Conservation (phyloP, 2,888 invertebrate species). For the Acrobasis consociella region DNA sequence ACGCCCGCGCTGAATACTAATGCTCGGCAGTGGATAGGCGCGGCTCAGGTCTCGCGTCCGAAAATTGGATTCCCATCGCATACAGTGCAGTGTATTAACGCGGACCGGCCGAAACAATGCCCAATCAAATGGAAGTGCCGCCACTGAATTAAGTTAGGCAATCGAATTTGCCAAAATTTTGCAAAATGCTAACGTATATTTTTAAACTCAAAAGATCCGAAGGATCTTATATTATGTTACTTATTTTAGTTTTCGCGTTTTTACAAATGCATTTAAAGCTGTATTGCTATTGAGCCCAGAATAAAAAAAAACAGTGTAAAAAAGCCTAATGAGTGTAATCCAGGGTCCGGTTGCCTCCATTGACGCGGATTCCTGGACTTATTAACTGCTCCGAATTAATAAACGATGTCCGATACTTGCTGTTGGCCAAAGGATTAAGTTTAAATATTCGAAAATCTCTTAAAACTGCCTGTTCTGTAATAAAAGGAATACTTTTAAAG, state of each 20-base stretch:
- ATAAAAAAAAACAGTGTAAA: neutral
- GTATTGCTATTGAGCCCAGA: too few relatives aligned
- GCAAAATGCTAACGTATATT: too few relatives aligned
- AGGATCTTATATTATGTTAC: too few relatives aligned
- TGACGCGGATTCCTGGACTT: slow-evolving; percentile 67
- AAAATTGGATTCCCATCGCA: slow-evolving; percentile 71
- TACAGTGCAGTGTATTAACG: slow-evolving; percentile 60
- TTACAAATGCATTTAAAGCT: too few relatives aligned
- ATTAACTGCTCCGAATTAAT: slow-evolving; percentile 67
- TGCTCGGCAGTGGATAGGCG: slow-evolving; percentile 50
- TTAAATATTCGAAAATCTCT: neutral
- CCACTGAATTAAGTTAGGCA: too few relatives aligned
- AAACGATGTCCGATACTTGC: slow-evolving; percentile 49
- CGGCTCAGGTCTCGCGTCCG: slow-evolving; percentile 53
- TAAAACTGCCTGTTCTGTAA: too few relatives aligned
- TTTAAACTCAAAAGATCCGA: too few relatives aligned
- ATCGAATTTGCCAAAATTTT: too few relatives aligned
- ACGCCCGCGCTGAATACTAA: slow-evolving; percentile 60
- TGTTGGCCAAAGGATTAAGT: slow-evolving; percentile 22
- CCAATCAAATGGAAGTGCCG: slow-evolving; percentile 61
- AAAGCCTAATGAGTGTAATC: slow-evolving; percentile 68
- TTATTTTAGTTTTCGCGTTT: too few relatives aligned
- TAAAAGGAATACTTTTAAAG: too few relatives aligned
- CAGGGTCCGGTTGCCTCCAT: slow-evolving; percentile 60
- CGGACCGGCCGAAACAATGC: slow-evolving; percentile 62